Percentiles rank a stretch among this genome's conserved stretches.
These are phyloP conservation scores for Brachionus sp. DNA, from an alignment of 1,140 invertebrate species.

Conservation along the genomic window DNA sequence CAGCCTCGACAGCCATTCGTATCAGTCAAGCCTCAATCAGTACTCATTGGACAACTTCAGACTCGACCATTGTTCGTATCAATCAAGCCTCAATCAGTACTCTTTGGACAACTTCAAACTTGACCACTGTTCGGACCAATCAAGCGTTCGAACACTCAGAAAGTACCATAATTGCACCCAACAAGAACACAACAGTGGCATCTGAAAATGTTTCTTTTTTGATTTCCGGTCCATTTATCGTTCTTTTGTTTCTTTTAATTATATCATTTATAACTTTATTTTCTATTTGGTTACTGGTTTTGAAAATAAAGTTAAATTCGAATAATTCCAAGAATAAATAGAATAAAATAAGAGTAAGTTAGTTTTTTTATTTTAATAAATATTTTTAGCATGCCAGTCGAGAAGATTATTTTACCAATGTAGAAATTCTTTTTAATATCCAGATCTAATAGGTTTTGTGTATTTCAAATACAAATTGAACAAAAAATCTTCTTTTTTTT, in stretches of 20 bases:
- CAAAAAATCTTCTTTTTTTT: too few species aligned
- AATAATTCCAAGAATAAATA: not conserved
- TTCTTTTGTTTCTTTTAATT: not conserved
- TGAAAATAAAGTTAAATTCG: not conserved
- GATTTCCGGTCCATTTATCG: not conserved
- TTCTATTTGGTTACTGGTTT: not conserved
- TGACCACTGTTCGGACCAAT: not conserved
- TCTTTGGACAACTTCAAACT: not conserved
- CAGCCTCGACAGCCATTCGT: not conserved
- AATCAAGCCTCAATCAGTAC: not conserved
- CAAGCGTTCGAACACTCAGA: not conserved
- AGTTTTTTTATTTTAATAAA: not conserved
- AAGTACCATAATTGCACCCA: not conserved
- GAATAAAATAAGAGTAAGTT: not conserved
- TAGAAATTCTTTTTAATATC: not conserved
- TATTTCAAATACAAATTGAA: too few species aligned
- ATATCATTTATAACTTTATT: not conserved
- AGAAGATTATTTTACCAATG: not conserved
- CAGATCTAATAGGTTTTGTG: not conserved
- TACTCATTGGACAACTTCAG: conserved; percentile 7
- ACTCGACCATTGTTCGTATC: not conserved
- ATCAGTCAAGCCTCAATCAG: conserved; percentile 14
- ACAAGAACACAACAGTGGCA: not conserved
- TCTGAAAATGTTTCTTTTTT: not conserved
- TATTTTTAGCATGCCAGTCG: not conserved